Evolutionary conservation across 1,140 invertebrate species (phyloP).

Genomic region (Aphaenogaster rudis): DNA sequence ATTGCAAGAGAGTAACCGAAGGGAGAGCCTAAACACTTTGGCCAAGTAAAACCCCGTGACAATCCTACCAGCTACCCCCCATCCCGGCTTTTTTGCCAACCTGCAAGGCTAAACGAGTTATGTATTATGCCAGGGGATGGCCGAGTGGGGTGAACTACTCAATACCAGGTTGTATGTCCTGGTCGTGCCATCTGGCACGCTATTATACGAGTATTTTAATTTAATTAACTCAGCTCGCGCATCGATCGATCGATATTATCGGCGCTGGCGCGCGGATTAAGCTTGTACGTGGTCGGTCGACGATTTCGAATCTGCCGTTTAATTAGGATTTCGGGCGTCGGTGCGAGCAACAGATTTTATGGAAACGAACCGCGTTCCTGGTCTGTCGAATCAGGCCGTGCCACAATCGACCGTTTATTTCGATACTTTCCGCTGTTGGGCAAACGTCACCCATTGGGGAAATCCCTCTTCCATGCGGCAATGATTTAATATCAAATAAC

Average conservation of each 20-base stretch:
- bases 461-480: conserved; percentile 24
- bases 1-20: conserved; percentile 35
- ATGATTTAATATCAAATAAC: conserved; percentile 59
- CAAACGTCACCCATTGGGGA: conserved; percentile 31
- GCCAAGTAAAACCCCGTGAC: conserved; percentile 75
- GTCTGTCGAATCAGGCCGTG: conserved; percentile 23
- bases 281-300: conserved; percentile 81
- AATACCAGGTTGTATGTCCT: conserved; percentile 85
- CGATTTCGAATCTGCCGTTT: conserved; percentile 85
- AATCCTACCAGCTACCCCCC: conserved; percentile 46
- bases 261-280: conserved; percentile 84
- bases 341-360: conserved; percentile 85
- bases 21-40: conserved; percentile 82
- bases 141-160: conserved; percentile 70
- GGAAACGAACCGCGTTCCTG: conserved; percentile 73
- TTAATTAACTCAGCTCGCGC: conserved; percentile 85
- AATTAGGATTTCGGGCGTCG: conserved; percentile 85
- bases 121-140: conserved; percentile 79
- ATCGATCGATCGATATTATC: conserved; percentile 86
- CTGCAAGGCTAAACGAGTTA: conserved; percentile 86
- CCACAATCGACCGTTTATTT: conserved; percentile 61
- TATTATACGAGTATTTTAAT: conserved; percentile 87
- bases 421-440: conserved; percentile 47
- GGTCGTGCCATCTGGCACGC: conserved; percentile 84
- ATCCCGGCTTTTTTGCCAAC: conserved; percentile 80